Conservation (phyloP, 2,113 vertebrate species). For the Daphoenositta chrysoptera region DNA sequence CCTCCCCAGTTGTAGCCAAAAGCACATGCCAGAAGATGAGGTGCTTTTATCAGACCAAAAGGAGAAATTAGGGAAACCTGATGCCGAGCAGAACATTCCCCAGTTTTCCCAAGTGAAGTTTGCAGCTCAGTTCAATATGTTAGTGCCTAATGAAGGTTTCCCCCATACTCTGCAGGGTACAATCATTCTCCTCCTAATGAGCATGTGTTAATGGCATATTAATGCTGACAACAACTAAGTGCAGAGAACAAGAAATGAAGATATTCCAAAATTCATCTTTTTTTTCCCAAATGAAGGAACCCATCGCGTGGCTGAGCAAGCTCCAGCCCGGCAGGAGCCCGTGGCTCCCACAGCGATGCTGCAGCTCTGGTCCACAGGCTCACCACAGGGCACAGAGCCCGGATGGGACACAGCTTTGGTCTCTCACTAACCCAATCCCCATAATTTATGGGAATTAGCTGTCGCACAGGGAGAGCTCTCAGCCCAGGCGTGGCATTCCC, state of each 20-base stretch:
- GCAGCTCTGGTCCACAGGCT: background rate
- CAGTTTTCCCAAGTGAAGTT: constrained; percentile 21
- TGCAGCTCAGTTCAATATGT: constrained; percentile 39
- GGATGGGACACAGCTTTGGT: background rate
- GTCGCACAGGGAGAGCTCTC: background rate
- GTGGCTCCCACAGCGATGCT: background rate
- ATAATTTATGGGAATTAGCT: too few species aligned
- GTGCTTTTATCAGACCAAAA: background rate
- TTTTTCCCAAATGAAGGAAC: background rate
- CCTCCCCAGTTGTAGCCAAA: background rate
- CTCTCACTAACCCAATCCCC: background rate
- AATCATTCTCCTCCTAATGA: constrained; percentile 43
- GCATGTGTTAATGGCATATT: constrained; percentile 47
- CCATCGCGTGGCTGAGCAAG: background rate
- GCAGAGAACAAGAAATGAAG: constrained; percentile 8
- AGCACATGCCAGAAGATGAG: background rate
- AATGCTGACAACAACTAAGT: constrained; percentile 50
- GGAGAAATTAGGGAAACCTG: background rate
- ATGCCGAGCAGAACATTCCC: background rate
- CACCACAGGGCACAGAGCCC: background rate
- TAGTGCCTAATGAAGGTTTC: constrained; percentile 50
- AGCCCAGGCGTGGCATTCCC: accelerated
- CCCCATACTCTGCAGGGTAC: constrained; percentile 48
- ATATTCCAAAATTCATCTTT: background rate
- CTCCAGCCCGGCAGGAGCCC: background rate